phyloP scores from a whole-genome alignment of 2,888 invertebrate species.

The Folsomia manolachei region DNA sequence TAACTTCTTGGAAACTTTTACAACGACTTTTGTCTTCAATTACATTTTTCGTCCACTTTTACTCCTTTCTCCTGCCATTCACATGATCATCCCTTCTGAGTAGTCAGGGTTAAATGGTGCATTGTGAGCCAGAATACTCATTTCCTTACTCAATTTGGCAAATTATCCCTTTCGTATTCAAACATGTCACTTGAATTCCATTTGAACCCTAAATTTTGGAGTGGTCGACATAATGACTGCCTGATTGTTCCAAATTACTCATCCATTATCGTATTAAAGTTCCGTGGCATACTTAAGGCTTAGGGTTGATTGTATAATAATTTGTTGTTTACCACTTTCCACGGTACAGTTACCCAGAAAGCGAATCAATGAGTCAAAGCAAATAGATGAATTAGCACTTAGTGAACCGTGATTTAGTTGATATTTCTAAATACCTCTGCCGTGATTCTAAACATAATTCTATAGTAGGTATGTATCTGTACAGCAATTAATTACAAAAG shows the following conservation, averaged over 20 bases:
- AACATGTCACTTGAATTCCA: conserved; percentile 18
- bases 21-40: neutral
- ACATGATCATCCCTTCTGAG: neutral
- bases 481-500: no score
- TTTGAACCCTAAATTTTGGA: neutral
- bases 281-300: no score
- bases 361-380: neutral
- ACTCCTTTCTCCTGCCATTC: neutral
- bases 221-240: conserved; percentile 16
- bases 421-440: no score
- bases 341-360: no score
- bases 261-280: no score
- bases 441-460: no score
- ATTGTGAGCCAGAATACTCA: conserved; percentile 15
- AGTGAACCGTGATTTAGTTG: no score
- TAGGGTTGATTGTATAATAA: neutral
- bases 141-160: conserved; percentile 24
- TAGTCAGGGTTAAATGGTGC: neutral
- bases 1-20: no score
- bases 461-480: no score
- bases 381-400: neutral
- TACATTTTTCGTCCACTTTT: neutral
- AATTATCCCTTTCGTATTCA: conserved; percentile 20
- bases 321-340: no score
- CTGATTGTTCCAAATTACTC: conserved; percentile 19